Evolutionary conservation across 2,113 vertebrate genomes (phyloP).

Genomic region (Ginglymostoma cirratum): DNA sequence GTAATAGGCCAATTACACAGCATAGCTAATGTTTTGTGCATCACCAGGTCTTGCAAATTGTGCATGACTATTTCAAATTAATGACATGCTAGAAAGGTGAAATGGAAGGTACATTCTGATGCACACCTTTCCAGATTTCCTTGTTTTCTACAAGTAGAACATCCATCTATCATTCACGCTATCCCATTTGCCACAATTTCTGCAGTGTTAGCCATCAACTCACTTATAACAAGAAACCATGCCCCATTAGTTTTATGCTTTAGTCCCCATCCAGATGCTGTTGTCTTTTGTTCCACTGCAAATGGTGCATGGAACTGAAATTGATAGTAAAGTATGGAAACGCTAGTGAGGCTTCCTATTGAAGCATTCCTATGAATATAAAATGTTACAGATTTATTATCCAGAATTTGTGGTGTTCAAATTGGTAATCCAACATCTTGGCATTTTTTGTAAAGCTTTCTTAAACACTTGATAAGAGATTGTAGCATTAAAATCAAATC

Average conservation of each 20-base stretch:
- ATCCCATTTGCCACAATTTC: constrained; percentile 5
- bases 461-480: not conserved
- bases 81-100: constrained; percentile 14
- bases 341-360: not conserved
- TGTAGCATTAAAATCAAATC: not conserved
- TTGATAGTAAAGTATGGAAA: constrained; percentile 17
- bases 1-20: not conserved
- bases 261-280: constrained; percentile 18
- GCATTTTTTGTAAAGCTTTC: not conserved
- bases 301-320: constrained; percentile 10
- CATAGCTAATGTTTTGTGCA: constrained; percentile 7
- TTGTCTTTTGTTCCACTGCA: constrained; percentile 22
- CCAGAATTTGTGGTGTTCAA: not conserved
- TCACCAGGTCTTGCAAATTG: not conserved
- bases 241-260: constrained; percentile 32
- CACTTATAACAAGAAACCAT: constrained; percentile 23
- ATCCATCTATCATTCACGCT: constrained; percentile 20
- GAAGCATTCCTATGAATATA: not conserved
- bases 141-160: not conserved
- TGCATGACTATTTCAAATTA: constrained; percentile 28
- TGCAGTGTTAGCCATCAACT: constrained; percentile 12
- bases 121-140: constrained; percentile 30
- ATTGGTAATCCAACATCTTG: constrained; percentile 11
- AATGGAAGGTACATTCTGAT: not conserved
- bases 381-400: not conserved